Evolutionary conservation across 2,797 vertebrate species (phyloP), one percentile per base, ranked within the genome.

Genomic region (Amniataba percoides): DNA sequence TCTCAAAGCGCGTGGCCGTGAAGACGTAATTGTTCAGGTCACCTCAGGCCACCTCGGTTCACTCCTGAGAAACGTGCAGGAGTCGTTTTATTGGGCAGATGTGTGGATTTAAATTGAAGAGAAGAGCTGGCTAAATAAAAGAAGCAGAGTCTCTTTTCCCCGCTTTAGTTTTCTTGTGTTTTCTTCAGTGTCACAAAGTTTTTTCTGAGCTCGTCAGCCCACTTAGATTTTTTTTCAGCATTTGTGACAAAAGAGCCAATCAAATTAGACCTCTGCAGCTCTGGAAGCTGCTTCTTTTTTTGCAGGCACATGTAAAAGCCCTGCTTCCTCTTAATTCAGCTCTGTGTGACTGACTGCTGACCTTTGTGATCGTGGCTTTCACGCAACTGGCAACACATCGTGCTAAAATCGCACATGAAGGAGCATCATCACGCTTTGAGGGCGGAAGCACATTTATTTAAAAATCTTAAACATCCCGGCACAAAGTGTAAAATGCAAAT

Each of bases 21-120:
- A 19, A 21, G 43, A 51, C 73, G 45, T 45, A 57, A 71, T 56
- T 48, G 7, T 46, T 5, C 71, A 45, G 74, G 66, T 75, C 74
- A 51, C 56, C 1, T 40, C 19, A 36, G 57, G 48, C 21, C 72
- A 48, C 4, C 0, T 67, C 2, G 19, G 36, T n/a, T 27, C 4
- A 12, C 7, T 8, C 21, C 12, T 5, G 3, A 25, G 57, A 69
- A 42, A 25, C 5, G 18, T 31, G 27, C 27, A 31, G 27, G 1
- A 25, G 25, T 34, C 2, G 40, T 53, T 19, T 46, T 0, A 5
- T 7, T 31, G 12, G 13, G 19, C 25, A 45, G 23, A 25, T 18
- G 18, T 27, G 56, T 34, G 3, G 39, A 21, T 13, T 43, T 8
- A 60, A 64, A 21, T 10, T 16, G 21, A 2, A 3, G 7, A 14